Percentiles rank a stretch among this genome's conserved stretches.
Evolutionary conservation across 2,888 invertebrate genomes (phyloP).

Genomic region (Tetramorium bicarinatum): DNA sequence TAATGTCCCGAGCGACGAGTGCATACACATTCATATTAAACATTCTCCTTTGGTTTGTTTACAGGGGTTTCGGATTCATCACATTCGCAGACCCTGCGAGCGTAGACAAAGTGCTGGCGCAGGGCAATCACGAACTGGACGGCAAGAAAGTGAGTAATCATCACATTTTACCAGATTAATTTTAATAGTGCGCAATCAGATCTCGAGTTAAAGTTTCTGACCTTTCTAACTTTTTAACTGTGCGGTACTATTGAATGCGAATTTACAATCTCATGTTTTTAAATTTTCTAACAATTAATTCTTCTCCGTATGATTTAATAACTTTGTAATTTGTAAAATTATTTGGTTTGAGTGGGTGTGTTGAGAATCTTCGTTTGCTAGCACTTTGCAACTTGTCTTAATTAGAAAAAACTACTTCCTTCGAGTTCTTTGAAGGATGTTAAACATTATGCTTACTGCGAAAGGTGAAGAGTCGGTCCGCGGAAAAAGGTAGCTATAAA

Average conservation of each 20-base stretch:
- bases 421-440: background rate
- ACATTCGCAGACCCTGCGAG: slow-evolving; percentile 99
- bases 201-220: background rate
- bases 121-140: slow-evolving; percentile 99
- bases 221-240: background rate
- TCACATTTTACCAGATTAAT: slow-evolving; percentile 20
- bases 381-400: background rate
- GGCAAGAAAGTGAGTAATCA: slow-evolving; percentile 97
- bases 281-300: background rate
- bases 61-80: slow-evolving; percentile 99
- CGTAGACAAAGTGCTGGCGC: slow-evolving; percentile 99
- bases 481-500: background rate
- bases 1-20: slow-evolving; percentile 25
- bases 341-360: background rate
- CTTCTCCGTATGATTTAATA: background rate
- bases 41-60: slow-evolving; percentile 75
- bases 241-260: background rate
- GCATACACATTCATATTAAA: slow-evolving; percentile 18
- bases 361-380: background rate
- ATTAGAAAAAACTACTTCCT: background rate
- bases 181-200: background rate
- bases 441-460: background rate
- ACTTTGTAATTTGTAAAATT: slow-evolving; percentile 8
- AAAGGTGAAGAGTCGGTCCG: background rate
- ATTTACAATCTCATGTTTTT: background rate